Conservation (phyloP, 2,113 vertebrate genomes). For the Gymnocephalus cernua region DNA sequence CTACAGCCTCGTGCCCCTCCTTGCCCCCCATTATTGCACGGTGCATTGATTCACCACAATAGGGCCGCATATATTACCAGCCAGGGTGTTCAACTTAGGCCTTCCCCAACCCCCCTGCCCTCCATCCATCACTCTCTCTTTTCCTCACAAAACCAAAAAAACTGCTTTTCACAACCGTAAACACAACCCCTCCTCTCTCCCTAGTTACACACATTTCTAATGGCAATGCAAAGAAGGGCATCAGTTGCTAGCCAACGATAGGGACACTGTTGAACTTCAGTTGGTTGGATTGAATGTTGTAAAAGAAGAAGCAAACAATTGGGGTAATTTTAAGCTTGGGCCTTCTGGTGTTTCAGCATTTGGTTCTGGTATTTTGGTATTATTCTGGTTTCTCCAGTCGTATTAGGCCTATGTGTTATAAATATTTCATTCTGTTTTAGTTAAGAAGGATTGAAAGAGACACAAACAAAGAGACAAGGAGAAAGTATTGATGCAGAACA, state of each 20-base stretch:
- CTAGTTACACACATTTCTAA: slow-evolving; percentile 54
- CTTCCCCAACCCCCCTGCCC: slow-evolving; percentile 54
- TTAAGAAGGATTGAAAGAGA: neutral
- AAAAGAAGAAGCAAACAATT: slow-evolving; percentile 1
- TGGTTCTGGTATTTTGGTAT: neutral
- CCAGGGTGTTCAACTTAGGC: slow-evolving; percentile 55
- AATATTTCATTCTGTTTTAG: neutral
- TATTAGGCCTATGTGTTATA: too few species aligned
- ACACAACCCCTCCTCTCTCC: slow-evolving; percentile 38
- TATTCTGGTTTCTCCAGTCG: neutral
- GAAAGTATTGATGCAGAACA: neutral
- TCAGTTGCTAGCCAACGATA: slow-evolving; percentile 65
- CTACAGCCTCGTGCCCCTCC: slow-evolving; percentile 53
- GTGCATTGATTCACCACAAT: slow-evolving; percentile 84
- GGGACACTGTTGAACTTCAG: slow-evolving; percentile 37
- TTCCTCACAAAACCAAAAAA: slow-evolving; percentile 63
- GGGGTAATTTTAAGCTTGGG: neutral
- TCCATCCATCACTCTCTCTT: slow-evolving; percentile 66
- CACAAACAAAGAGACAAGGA: neutral
- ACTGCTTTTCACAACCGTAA: slow-evolving; percentile 42
- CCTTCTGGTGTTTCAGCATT: neutral
- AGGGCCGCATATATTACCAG: slow-evolving; percentile 83
- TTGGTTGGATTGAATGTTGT: slow-evolving; percentile 5
- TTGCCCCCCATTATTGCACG: slow-evolving; percentile 77
- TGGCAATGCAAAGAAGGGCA: slow-evolving; percentile 26